Percentiles rank a stretch among this genome's conserved stretches.
These are phyloP conservation scores for Trissolcus japonicus DNA, from an alignment of 2,888 invertebrate genomes.

Conservation along the genomic window DNA sequence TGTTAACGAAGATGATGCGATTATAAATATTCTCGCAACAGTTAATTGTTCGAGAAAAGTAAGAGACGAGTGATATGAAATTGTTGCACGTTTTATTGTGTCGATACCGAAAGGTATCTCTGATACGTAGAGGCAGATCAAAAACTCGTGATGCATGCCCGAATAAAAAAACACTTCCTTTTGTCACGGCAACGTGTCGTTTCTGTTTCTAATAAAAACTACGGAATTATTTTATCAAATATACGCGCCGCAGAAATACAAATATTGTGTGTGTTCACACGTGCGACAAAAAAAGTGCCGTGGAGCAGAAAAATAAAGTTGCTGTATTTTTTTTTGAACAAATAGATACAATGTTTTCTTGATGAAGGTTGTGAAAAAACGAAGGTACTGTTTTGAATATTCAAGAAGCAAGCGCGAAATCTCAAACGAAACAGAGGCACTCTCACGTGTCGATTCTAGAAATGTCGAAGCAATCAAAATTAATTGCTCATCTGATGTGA, in stretches of 20 bases:
- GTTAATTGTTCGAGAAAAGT: constrained; percentile 5
- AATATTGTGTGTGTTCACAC: neutral
- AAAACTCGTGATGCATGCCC: neutral
- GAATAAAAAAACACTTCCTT: neutral
- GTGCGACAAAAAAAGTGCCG: no score
- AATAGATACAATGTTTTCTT: no score
- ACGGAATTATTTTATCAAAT: constrained; percentile 16
- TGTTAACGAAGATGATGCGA: constrained; percentile 5
- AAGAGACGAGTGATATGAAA: no score
- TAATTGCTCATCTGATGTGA: no score
- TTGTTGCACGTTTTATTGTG: neutral
- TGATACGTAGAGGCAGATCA: neutral
- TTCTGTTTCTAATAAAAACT: constrained; percentile 3
- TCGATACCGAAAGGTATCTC: neutral
- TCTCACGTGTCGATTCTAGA: no score
- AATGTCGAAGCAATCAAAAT: no score
- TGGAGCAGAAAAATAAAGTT: no score
- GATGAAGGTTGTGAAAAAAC: no score
- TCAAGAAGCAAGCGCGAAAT: no score
- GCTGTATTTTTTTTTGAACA: no score
- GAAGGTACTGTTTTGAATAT: no score
- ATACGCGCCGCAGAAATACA: constrained; percentile 2
- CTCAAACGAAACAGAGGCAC: no score
- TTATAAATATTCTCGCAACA: constrained; percentile 19
- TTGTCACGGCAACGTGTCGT: neutral